These are phyloP conservation scores for Metridium senile DNA, from an alignment of 92 coral and sea anemone species.

Conservation along the genomic window DNA sequence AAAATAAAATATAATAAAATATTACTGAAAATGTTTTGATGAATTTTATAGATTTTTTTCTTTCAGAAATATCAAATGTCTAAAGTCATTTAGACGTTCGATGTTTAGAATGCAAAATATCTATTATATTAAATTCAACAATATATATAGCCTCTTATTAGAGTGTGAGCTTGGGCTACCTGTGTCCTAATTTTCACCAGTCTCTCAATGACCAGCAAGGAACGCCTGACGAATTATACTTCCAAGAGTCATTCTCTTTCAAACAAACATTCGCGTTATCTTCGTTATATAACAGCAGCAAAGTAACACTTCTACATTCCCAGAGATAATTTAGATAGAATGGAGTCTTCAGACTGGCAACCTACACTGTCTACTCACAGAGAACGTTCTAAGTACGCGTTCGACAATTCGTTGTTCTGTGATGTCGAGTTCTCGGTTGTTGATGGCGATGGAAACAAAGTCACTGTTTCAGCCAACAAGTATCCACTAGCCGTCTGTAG, in stretches of 20 bases:
- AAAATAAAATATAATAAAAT: no score
- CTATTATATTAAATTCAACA: no score
- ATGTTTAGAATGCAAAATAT: no score
- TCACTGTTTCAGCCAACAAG: slow-evolving; percentile 31
- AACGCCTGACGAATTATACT: background rate
- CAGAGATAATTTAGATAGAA: background rate
- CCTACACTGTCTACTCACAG: background rate
- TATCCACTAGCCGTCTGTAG: slow-evolving; percentile 34
- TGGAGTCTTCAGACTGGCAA: slow-evolving; percentile 21
- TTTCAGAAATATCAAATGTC: no score
- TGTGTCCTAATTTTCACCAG: no score
- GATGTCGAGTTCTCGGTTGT: slow-evolving; percentile 33
- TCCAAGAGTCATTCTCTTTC: no score
- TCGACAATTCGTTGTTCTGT: slow-evolving; percentile 34
- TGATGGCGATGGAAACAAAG: background rate
- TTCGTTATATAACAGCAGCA: background rate
- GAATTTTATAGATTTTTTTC: no score
- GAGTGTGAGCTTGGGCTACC: no score
- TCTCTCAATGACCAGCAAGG: no score
- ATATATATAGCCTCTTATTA: no score
- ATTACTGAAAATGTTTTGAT: no score
- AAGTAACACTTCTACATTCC: background rate
- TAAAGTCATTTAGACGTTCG: no score
- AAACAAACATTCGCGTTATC: background rate
- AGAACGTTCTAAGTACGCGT: slow-evolving; percentile 23